Evolutionary conservation across 2,888 invertebrate genomes (phyloP).

Genomic region (Eupeodes luniger): DNA sequence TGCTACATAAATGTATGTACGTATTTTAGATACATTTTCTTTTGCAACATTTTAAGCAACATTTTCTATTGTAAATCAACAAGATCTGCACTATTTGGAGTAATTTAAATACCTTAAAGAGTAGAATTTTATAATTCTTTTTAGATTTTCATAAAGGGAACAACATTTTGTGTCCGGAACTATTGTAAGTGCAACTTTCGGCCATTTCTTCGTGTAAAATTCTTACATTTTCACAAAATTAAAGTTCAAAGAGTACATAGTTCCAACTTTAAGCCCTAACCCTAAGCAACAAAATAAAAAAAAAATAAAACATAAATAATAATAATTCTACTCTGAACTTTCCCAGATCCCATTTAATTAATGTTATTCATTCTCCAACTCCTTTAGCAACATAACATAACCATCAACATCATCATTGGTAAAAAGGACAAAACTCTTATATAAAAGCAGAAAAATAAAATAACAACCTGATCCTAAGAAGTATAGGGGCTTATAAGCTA

Average conservation of each 20-base stretch:
- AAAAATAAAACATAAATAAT: conserved; percentile 19
- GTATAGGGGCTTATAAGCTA: not conserved
- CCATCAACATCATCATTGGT: conserved; percentile 2
- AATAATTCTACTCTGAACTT: conserved; percentile 24
- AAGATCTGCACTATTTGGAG: no score
- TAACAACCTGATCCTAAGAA: conserved; percentile 47
- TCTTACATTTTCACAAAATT: not conserved
- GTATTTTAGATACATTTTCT: not conserved
- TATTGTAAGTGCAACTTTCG: no score
- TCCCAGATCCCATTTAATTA: conserved; percentile 59
- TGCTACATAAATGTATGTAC: no score
- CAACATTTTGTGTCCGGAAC: no score
- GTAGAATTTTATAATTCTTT: no score
- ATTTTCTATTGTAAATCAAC: not conserved
- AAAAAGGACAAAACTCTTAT: conserved; percentile 64
- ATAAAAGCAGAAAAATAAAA: conserved; percentile 13
- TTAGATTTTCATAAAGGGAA: no score
- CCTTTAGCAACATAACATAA: conserved; percentile 6
- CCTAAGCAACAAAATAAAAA: not conserved
- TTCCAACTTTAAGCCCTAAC: not conserved
- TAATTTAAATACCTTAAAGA: no score
- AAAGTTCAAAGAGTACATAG: not conserved
- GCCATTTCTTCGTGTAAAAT: not conserved
- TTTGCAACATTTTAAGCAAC: conserved; percentile 33
- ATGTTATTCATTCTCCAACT: conserved; percentile 58